Evolutionary conservation across 2,113 vertebrate genomes (phyloP), one percentile per base, ranked within the genome.

Genomic region (Larimichthys polyactis): DNA sequence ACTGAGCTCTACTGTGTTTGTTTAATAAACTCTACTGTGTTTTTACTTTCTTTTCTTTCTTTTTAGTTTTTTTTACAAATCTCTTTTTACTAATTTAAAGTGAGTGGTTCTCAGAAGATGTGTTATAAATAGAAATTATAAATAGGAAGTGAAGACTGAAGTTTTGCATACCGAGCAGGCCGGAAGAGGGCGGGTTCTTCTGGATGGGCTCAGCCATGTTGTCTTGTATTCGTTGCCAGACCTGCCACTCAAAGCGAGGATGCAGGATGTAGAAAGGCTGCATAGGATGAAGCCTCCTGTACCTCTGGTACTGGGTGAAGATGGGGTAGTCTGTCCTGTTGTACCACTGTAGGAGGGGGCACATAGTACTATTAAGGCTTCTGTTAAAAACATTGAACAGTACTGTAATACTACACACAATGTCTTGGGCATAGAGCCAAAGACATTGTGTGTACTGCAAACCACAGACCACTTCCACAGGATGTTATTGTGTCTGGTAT

Each of bases 121-220:
- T 49, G n/a, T 66, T 17, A 8, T 15, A 27, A 52, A 2, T 15
- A 36, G 27, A n/a, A 12, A 19, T 68, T 8, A 36, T 4, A 19
- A 59, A 65, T 65, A 84, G 76, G 58, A 79, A 51, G 11, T 14
- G 24, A 12, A 4, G 14, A 17, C 3, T 8, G 2, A 16, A 0
- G 5, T 3, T 9, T 16, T 2, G 32, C 69, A 0, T 92, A 96
- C 95, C 95, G 0, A 96, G 91, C 58, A 96, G 75, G 66, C 95
- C 96, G 0, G 96, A 96, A 20, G 95, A 96, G 2, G 96, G 95
- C 1, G 96, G 95, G 84, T 96, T 96, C 87, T 89, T 95, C 91
- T 96, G 95, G 54, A 96, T 95, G 16, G 90, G 87, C 74, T 96
- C 96, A 0, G 81, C 91, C 93, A 95, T 95, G 90, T 95, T 96